Conservation (phyloP, 2,797 vertebrate species). For the Ctenosaura bakeri region DNA sequence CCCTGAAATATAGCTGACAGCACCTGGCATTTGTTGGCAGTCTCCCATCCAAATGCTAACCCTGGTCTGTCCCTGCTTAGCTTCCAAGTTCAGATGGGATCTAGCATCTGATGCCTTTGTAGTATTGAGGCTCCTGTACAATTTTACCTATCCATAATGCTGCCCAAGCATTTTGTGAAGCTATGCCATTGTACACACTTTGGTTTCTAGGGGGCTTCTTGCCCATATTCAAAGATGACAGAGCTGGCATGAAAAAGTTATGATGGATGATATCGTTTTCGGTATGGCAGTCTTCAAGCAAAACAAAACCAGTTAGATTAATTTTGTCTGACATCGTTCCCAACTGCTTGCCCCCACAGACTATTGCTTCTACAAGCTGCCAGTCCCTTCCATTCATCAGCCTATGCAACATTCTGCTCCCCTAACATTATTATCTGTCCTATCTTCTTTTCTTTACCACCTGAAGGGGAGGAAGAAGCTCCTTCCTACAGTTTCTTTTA, state of each 20-base stretch:
- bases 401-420: slow-evolving; percentile 47
- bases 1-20: too few relatives aligned
- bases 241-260: not conserved
- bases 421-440: slow-evolving; percentile 67
- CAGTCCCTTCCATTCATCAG: slow-evolving; percentile 67
- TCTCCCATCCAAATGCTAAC: too few relatives aligned
- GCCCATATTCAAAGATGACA: slow-evolving; percentile 24
- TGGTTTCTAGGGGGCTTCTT: slow-evolving; percentile 12
- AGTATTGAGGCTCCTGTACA: too few relatives aligned
- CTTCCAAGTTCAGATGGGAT: too few relatives aligned
- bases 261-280: slow-evolving; percentile 35
- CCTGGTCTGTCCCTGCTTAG: too few relatives aligned
- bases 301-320: slow-evolving; percentile 51
- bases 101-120: too few relatives aligned
- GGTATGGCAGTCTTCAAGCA: slow-evolving; percentile 42
- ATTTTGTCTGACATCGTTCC: slow-evolving; percentile 58
- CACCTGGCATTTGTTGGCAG: too few relatives aligned
- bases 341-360: slow-evolving; percentile 43
- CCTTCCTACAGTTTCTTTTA: slow-evolving; percentile 13
- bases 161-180: accelerated
- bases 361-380: slow-evolving; percentile 45
- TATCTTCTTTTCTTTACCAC: slow-evolving; percentile 64
- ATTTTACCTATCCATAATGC: not conserved
- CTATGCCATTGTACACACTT: not conserved
- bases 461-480: slow-evolving; percentile 30